Evolutionary conservation across 2,888 invertebrate species (phyloP), one percentile per base, ranked within the genome.

Genomic region (Drosophila acutilabella): DNA sequence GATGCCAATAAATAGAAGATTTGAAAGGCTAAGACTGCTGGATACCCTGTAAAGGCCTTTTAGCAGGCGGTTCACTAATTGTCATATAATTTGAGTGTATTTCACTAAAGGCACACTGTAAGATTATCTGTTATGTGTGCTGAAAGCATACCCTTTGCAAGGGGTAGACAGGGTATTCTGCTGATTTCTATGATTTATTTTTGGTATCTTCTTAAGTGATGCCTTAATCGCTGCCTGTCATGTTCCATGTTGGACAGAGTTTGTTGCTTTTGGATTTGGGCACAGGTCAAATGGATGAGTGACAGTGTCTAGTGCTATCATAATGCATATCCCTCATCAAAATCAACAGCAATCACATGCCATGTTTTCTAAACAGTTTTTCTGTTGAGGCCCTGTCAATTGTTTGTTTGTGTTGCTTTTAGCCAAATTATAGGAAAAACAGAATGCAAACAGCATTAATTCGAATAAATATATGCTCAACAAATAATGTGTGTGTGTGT

Each of bases 361-460:
- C 53, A 45, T 53, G 65, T 54, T 52, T 47, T 52, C 38, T 33
- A 51, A 26, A 40, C 51, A 41, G 30, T 52, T 65, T 23, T 23
- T 23, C 4, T 51, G 36, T 36, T 18, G 41, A 6, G 26, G 50
- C 50, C 45, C 16, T 30, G 56, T 38, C 68, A 23, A 23, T 42
- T 57, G 45, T 54, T 48, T 62, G 53, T 67, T 80, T 76, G 57
- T 67, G 51, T 57, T 65, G 78, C 66, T 71, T 78, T 71, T 76
- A 74, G 79, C 64, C 67, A 74, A 77, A 74, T 76, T 77, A 66
- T 53, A 54, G 81, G 62, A 57, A 47, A 47, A 57, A 38, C 45
- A 53, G 52, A 79, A 71, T 75, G 85, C 82, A 89, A 89, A 89
- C 71, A 88, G 58, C 54, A 75, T 73, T 75, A 76, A 80, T 73